Base-by-base conservation (phyloP, 2,113 vertebrate genomes). In the Zosterops lateralis region DNA sequence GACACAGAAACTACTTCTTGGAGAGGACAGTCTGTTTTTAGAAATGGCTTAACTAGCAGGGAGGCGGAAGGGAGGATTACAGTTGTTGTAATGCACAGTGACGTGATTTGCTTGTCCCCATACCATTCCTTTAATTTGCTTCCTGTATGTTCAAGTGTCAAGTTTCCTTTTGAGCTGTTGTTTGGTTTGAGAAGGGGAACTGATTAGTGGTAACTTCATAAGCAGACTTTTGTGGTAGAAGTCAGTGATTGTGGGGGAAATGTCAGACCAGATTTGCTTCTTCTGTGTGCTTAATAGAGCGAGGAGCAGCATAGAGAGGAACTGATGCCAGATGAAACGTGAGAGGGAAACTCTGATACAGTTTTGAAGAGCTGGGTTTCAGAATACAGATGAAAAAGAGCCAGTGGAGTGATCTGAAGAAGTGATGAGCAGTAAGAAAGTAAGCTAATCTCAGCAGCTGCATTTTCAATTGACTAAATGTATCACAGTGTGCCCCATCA, bases 1-100 rank as follows among this genome's bases (percentile, higher is more conserved):
- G 66, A 73, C 16, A 66, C 36, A 68, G 45, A 53, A 92, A 68
- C 32, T 60, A 2, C 29, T 89, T 79, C 54, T 54, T 45, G 9
- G 74, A 87, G 53, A 42, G 34, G 68, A 31, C 31, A 62, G 10
- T 73, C 62, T 96, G 42, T 87, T 93, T 95, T 92, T 92, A 89
- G 94, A 76, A 87, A 31, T 82, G 71, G 67, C 62, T 96, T 87
- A 89, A n/a, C 50, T 36, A 38, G 51, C 75, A 32, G 45, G 29
- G 74, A 70, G 32, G 87, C 1, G 0, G 61, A 87, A 90, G 83
- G 74, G 79, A 65, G 74, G 81, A 79, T 94, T 93, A 72, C 2
- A 1, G 25, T 15, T 45, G 51, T 8, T 60, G 58, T 92, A 79
- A 78, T 74, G 79, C 57, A 7, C 6, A 17, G 53, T 65, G 77